Percentiles rank a stretch among this genome's conserved stretches.
These are phyloP conservation scores for Phalera bucephala DNA, from an alignment of 2,888 invertebrate genomes.

Conservation along the genomic window DNA sequence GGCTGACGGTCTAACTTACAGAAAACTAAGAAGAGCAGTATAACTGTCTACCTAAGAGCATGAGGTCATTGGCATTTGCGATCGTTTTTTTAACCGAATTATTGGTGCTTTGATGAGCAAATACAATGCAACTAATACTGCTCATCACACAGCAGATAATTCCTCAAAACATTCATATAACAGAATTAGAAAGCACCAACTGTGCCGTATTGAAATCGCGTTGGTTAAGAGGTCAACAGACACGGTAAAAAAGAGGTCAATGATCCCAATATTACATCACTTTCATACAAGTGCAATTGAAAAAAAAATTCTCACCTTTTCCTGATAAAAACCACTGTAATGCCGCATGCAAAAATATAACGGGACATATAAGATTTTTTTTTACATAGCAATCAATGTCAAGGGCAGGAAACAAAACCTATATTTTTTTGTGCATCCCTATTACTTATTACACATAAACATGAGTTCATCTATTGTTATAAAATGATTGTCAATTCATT, in stretches of 20 bases:
- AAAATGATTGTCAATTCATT: background rate
- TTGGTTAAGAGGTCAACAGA: constrained; percentile 71
- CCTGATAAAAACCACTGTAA: constrained; percentile 28
- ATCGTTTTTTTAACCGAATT: constrained; percentile 8
- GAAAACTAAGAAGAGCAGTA: constrained; percentile 8
- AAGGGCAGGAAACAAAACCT: too few relatives aligned
- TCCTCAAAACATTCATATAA: constrained; percentile 26
- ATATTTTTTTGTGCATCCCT: constrained; percentile 7
- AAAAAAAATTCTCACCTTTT: constrained; percentile 37
- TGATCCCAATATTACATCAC: constrained; percentile 61
- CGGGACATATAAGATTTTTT: background rate
- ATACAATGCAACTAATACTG: background rate
- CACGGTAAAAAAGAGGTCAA: constrained; percentile 72
- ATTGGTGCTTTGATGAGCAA: constrained; percentile 5
- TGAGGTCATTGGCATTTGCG: constrained; percentile 22
- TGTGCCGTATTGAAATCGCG: constrained; percentile 55
- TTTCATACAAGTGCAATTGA: constrained; percentile 45
- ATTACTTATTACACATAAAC: background rate
- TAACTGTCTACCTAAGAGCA: constrained; percentile 6
- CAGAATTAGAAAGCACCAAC: constrained; percentile 35
- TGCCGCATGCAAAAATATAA: constrained; percentile 45
- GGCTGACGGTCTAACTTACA: constrained; percentile 1
- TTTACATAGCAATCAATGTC: too few relatives aligned
- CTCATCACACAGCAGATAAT: background rate
- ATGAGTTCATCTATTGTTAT: background rate